These are phyloP conservation scores for Philhelius pedissequus DNA, from an alignment of 2,888 invertebrate species.

Conservation along the genomic window DNA sequence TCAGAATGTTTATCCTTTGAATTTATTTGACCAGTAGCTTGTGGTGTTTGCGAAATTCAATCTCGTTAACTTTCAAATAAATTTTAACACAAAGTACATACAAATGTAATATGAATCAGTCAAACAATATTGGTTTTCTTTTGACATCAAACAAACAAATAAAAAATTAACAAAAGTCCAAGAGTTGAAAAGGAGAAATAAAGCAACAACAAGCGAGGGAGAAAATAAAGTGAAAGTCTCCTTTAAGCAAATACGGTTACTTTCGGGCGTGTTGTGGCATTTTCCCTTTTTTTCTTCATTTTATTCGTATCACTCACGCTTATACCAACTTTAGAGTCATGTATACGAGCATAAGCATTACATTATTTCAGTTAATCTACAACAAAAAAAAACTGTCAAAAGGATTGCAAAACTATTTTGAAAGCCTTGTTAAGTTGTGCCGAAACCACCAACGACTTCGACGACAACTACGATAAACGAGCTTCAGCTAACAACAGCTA, in stretches of 20 bases:
- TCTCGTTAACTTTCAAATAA: not conserved
- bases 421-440: conserved; percentile 53
- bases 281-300: conserved; percentile 42
- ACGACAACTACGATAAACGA: not conserved
- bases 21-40: too few species aligned
- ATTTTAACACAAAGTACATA: not conserved
- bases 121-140: conserved; percentile 24
- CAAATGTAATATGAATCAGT: not conserved
- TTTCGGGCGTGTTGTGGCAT: conserved; percentile 61
- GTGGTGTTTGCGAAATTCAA: too few species aligned
- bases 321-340: not conserved
- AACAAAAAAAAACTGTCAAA: conserved; percentile 45
- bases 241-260: conserved; percentile 36
- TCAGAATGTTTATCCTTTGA: too few species aligned
- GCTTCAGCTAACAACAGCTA: not conserved
- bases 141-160: not conserved
- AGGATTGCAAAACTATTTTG: conserved; percentile 61
- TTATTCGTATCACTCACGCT: conserved; percentile 40
- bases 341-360: not conserved
- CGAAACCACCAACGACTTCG: not conserved
- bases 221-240: conserved; percentile 68
- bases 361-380: not conserved
- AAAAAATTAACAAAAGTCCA: conserved; percentile 7
- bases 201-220: conserved; percentile 34
- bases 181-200: conserved; percentile 50